phyloP scores from a whole-genome alignment of 1,140 invertebrate genomes.

The Thaumetopoea pityocampa region DNA sequence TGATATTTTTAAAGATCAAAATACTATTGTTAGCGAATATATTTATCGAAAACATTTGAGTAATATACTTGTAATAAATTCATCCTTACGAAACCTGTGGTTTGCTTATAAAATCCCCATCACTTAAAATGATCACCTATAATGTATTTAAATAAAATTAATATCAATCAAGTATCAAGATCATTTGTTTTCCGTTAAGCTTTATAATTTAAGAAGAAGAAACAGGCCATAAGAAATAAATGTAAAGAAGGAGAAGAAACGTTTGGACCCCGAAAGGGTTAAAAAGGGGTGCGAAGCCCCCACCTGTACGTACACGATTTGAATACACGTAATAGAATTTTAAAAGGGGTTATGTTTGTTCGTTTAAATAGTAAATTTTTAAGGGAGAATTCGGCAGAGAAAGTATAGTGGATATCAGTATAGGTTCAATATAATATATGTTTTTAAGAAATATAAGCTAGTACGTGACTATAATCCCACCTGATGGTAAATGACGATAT shows the following conservation, averaged over 20 bases:
- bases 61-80: too few species aligned
- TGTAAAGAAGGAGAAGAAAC: constrained; percentile 74
- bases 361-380: constrained; percentile 17
- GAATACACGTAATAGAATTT: constrained; percentile 24
- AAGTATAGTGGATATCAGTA: too few species aligned
- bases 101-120: too few species aligned
- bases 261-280: constrained; percentile 66
- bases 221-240: constrained; percentile 76
- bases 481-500: too few species aligned
- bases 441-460: too few species aligned
- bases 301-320: constrained; percentile 38
- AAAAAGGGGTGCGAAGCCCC: constrained; percentile 54
- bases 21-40: too few species aligned
- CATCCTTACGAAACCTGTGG: too few species aligned
- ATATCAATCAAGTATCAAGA: constrained; percentile 51
- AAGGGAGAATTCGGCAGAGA: constrained; percentile 1
- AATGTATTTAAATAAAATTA: constrained; percentile 13
- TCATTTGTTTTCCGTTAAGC: constrained; percentile 28
- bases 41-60: too few species aligned
- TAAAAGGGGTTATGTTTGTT: constrained; percentile 21
- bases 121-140: too few species aligned
- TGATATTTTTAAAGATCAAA: too few species aligned
- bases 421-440: too few species aligned
- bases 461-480: too few species aligned
- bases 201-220: constrained; percentile 77